These are phyloP conservation scores for Alosa alosa DNA, from an alignment of 2,113 vertebrate species.

Conservation along the genomic window DNA sequence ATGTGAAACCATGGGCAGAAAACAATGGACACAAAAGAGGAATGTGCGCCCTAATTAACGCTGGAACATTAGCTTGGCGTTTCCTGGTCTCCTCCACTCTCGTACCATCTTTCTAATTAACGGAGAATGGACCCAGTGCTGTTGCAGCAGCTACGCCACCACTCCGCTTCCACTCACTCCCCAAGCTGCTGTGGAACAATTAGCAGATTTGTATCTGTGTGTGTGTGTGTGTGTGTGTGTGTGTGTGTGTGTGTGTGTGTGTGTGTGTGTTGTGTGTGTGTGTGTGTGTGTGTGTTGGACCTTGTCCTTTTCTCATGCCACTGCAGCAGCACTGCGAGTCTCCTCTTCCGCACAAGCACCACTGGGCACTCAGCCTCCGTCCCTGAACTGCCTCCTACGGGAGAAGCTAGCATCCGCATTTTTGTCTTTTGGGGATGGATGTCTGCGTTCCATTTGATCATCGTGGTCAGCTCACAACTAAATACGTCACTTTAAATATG, in stretches of 20 bases:
- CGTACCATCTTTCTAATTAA: background rate
- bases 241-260: background rate
- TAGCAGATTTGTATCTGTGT: background rate
- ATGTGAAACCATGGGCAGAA: slow-evolving; percentile 28
- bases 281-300: too few relatives aligned
- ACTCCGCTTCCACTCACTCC: background rate
- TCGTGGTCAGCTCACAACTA: background rate
- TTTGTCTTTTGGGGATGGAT: background rate
- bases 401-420: too few relatives aligned
- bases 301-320: too few relatives aligned
- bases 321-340: too few relatives aligned
- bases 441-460: background rate
- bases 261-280: background rate
- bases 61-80: background rate
- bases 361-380: too few relatives aligned
- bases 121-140: background rate
- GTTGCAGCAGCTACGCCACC: background rate
- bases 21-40: slow-evolving; percentile 32
- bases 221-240: background rate
- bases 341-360: too few relatives aligned
- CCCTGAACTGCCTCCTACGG: too few relatives aligned
- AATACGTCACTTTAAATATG: too few relatives aligned
- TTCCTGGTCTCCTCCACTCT: background rate
- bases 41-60: slow-evolving; percentile 20
- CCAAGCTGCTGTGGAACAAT: background rate